phyloP scores from a whole-genome alignment of 2,888 invertebrate species.

The Meiosimyza platycephala region DNA sequence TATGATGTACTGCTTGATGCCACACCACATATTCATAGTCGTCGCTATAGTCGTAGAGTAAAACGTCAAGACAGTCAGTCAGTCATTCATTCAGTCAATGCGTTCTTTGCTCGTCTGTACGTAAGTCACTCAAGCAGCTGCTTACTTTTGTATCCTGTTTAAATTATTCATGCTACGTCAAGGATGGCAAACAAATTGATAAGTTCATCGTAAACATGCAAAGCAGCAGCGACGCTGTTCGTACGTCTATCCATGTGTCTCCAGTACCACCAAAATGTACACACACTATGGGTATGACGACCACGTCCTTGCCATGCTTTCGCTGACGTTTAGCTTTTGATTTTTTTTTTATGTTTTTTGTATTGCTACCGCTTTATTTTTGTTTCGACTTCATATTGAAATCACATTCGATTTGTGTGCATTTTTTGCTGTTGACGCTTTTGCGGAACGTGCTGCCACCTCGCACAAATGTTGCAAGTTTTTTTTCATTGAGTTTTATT shows the following conservation, averaged over 20 bases:
- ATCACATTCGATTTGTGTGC: constrained; percentile 40
- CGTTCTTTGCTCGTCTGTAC: not conserved
- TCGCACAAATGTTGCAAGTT: constrained; percentile 25
- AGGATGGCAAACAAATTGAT: constrained; percentile 62
- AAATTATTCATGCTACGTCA: constrained; percentile 62
- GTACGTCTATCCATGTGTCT: constrained; percentile 29
- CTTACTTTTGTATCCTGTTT: constrained; percentile 45
- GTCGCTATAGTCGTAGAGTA: too few relatives aligned
- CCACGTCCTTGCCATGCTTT: constrained; percentile 39
- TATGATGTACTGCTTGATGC: constrained; percentile 26
- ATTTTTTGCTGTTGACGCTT: not conserved
- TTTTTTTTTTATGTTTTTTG: constrained; percentile 3
- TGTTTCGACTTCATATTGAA: constrained; percentile 30
- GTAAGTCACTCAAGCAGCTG: constrained; percentile 27
- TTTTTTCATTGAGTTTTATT: not conserved
- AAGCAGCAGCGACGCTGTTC: constrained; percentile 48
- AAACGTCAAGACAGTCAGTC: not conserved
- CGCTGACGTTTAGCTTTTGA: constrained; percentile 33
- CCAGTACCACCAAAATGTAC: not conserved
- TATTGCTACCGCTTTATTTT: constrained; percentile 20
- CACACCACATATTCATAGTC: not conserved
- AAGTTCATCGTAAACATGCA: constrained; percentile 64
- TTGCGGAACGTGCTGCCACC: constrained; percentile 31
- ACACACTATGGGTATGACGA: constrained; percentile 47
- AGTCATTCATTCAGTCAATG: not conserved